Base-by-base conservation (phyloP, 2,797 vertebrate species). In the Lateolabrax maculatus region DNA sequence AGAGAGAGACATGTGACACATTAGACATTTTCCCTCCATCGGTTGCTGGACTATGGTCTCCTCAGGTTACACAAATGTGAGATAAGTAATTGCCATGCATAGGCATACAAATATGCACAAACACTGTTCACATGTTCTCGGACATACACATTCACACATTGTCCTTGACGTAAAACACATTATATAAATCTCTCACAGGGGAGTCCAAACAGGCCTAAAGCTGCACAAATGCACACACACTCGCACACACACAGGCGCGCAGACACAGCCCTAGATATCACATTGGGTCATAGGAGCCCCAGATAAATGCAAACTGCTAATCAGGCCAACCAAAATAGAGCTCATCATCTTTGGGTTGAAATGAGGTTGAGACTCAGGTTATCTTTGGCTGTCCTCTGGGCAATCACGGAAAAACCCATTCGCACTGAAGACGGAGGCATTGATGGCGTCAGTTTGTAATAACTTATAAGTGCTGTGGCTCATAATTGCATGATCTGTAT, bases 251-350 rank as follows among this genome's bases (percentile, higher is more conserved):
- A 75, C 31, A 1, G 12, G 11, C 57, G 77, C 10, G 9, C 48
- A 77, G 39, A 79, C 81, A 43, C 65, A 89, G 79, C 16, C 85
- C 87, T 84, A 81, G 71, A 91, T 88, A 86, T 81, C 74, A 77
- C 85, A 90, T 64, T 74, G 65, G 87, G 84, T 83, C 84, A 86
- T 51, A 77, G 75, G 69, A 91, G 91, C 65, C 84, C 85, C 77
- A 89, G 87, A 92, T 92, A 90, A 89, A 88, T 4, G 74, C 79
- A 80, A 85, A 88, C 73, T 61, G 67, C 83, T 90, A 94, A 94
- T 94, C 93, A 92, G 92, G 92, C 83, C 93, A 89, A 92, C 81
- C 76, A 81, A 94, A 93, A 92, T 93, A 90, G 91, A 92, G 87
- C 91, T 93, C 88, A 93, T 93, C 91, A 90, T 91, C 88, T 89